These are phyloP conservation scores for Alosa alosa DNA, from an alignment of 2,113 vertebrate species.

Conservation along the genomic window DNA sequence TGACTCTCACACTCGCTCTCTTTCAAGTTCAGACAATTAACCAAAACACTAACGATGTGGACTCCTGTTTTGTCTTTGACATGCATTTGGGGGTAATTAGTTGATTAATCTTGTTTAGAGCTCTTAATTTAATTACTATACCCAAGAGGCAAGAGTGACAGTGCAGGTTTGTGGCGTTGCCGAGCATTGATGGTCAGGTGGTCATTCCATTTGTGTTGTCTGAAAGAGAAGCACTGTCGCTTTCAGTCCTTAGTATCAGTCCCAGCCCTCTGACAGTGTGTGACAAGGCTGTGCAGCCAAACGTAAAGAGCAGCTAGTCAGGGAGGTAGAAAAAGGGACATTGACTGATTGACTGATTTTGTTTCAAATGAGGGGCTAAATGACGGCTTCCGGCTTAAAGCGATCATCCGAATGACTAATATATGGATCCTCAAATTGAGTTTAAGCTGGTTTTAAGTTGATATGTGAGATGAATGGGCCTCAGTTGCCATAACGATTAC, in stretches of 20 bases:
- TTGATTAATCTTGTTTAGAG: slow-evolving; percentile 57
- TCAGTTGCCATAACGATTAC: slow-evolving; percentile 56
- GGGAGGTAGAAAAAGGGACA: slow-evolving; percentile 53
- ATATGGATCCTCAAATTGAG: slow-evolving; percentile 69
- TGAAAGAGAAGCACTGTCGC: not conserved
- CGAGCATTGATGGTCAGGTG: slow-evolving; percentile 18
- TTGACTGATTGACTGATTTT: slow-evolving; percentile 51
- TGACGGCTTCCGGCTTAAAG: slow-evolving; percentile 63
- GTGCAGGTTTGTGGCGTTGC: slow-evolving; percentile 37
- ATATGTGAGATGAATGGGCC: slow-evolving; percentile 69
- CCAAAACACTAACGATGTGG: slow-evolving; percentile 47
- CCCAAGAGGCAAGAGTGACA: slow-evolving; percentile 37
- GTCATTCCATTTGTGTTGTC: slow-evolving; percentile 12
- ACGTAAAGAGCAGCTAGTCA: slow-evolving; percentile 46
- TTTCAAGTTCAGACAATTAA: slow-evolving; percentile 42
- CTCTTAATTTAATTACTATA: slow-evolving; percentile 49
- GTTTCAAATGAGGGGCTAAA: slow-evolving; percentile 62
- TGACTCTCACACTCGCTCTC: not conserved
- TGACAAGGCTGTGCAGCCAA: slow-evolving; percentile 45
- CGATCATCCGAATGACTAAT: slow-evolving; percentile 63
- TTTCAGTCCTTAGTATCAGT: not conserved
- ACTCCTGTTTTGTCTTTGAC: slow-evolving; percentile 44
- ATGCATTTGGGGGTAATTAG: slow-evolving; percentile 52
- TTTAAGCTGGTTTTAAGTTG: slow-evolving; percentile 71
- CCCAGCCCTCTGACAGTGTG: not conserved